Percentiles rank a stretch among this genome's conserved stretches.
phyloP scores from a whole-genome alignment of 2,797 vertebrate species.

The Rhinogobio ventralis region DNA sequence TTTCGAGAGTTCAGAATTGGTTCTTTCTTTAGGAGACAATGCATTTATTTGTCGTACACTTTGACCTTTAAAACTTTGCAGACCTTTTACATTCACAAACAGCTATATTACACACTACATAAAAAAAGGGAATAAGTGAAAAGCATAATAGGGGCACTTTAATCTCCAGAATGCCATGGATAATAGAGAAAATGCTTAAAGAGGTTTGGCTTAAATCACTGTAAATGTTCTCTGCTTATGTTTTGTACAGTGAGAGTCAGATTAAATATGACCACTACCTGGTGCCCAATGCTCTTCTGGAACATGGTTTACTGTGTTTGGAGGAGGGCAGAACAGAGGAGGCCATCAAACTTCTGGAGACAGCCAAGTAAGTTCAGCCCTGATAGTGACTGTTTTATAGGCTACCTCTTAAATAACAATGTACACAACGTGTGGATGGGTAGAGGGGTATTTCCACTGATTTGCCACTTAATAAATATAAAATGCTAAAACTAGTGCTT shows the following conservation, averaged over 20 bases:
- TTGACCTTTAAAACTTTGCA: neutral
- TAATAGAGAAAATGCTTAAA: neutral
- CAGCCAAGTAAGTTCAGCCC: conserved; percentile 87
- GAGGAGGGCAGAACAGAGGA: conserved; percentile 87
- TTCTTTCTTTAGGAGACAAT: neutral
- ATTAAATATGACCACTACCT: conserved; percentile 98
- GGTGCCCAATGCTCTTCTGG: conserved; percentile 94
- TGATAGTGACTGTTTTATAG: neutral
- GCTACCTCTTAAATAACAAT: neutral
- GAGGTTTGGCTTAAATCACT: neutral
- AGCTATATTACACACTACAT: neutral
- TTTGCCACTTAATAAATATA: neutral
- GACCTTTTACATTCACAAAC: neutral
- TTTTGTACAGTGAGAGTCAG: conserved; percentile 86
- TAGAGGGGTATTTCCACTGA: neutral
- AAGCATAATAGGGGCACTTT: neutral
- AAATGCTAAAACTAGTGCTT: neutral
- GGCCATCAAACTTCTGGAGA: conserved; percentile 88
- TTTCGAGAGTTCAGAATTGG: neutral
- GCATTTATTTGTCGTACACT: neutral
- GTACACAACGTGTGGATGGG: neutral
- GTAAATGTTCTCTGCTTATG: conserved; percentile 49
- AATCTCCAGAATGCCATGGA: neutral
- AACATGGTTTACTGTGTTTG: conserved; percentile 90
- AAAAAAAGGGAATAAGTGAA: neutral